A percentile compares a stretch with the other conserved stretches of the same genome.
Conservation (phyloP, 2,113 vertebrate genomes). For the Carassius gibelio region DNA sequence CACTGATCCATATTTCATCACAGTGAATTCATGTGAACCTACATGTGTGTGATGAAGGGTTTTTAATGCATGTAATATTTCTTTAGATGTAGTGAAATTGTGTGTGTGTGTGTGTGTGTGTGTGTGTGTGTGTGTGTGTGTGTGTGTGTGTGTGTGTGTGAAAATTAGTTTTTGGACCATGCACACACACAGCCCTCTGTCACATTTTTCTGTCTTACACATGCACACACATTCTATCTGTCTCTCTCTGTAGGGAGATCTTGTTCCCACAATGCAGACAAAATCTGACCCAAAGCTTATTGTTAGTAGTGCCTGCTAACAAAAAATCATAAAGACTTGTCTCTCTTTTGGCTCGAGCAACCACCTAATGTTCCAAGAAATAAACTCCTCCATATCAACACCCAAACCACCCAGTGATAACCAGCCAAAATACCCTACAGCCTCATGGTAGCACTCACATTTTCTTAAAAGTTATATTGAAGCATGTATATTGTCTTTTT, state of each 20-base stretch:
- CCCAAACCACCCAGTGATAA: neutral
- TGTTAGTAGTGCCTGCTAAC: neutral
- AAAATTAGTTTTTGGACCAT: neutral
- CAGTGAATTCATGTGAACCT: conserved; percentile 5
- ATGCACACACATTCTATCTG: neutral
- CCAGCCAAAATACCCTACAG: neutral
- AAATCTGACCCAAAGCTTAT: neutral
- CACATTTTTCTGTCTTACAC: neutral
- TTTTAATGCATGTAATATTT: conserved; percentile 2
- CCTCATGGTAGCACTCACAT: neutral
- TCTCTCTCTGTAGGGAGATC: neutral
- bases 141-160: neutral
- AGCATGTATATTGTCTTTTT: neutral
- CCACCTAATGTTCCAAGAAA: neutral
- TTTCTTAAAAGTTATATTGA: neutral
- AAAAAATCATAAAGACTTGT: neutral
- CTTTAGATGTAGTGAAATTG: neutral
- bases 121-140: neutral
- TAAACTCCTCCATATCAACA: neutral
- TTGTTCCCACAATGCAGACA: neutral
- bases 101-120: neutral
- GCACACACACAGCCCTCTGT: neutral
- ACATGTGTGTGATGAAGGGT: conserved; percentile 5
- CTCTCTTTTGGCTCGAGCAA: neutral
- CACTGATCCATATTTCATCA: conserved; percentile 20